Base-by-base conservation (phyloP, 2,888 invertebrate genomes). In the Mongoloraphidia duomilia region DNA sequence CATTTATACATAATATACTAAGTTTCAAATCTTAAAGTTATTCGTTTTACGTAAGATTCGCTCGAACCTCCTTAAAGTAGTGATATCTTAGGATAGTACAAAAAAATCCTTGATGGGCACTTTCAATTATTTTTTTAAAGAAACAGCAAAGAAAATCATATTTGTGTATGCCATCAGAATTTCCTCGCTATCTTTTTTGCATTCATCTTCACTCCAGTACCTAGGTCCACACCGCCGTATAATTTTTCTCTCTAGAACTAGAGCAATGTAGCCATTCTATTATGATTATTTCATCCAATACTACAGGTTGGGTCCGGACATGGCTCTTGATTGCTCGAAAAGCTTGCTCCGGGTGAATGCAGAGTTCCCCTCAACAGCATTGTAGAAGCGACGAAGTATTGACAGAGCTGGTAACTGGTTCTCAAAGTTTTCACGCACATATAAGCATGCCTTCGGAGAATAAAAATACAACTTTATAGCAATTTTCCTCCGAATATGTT, bases 311-410 rank as follows among this genome's bases (percentile, higher is more conserved):
- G 17, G 17, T 17, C 17, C 17, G 4, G 17, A 4, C 17, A 2
- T 17, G 17, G 4, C 4, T 17, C 17, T 17, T 17, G 17, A 17
- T 17, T 17, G 17, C 17, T 17, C 17, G 17, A 17, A 17, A 17
- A 17, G 2, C 17, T 17, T 17, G 4, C 17, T 4, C 17, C 17
- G 4, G 3, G 56, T 53, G 45, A 56, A 57, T n/a, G 55, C 58
- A 37, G 57, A 57, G 9, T 46, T 41, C 10, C 50, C 53, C 49
- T 58, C 49, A 8, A 59, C 38, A 45, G 26, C 52, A 44, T 50
- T 47, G 13, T 47, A 52, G 56, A 57, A 59, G 37, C 50, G 52
- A 39, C 47, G 38, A 10, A 59, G 53, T 2, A 57, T 58, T 11
- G 34, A 41, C 33, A 44, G 45, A 40, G 47, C 44, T 35, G 53